Percentiles rank a stretch among this genome's conserved stretches.
Conservation (phyloP, 2,888 invertebrate genomes). For the Lasioglossum pauxillum region DNA sequence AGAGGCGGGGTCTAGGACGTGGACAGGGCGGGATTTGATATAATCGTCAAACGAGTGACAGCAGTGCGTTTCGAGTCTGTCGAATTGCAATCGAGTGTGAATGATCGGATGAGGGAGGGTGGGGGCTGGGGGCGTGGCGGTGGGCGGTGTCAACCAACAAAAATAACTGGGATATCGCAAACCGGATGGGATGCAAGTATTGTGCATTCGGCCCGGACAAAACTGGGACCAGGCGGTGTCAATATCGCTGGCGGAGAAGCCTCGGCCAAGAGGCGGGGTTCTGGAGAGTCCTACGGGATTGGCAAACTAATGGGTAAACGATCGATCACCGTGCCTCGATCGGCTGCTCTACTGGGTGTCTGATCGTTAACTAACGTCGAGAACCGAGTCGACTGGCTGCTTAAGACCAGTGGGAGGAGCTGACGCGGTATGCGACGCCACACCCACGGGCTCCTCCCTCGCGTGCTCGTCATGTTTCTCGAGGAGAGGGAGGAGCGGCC, state of each 20-base stretch:
- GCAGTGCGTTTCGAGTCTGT: conserved; percentile 56
- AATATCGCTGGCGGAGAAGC: neutral
- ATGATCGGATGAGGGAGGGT: conserved; percentile 7
- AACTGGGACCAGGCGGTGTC: conserved; percentile 12
- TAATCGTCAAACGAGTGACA: conserved; percentile 63
- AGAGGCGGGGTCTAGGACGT: neutral
- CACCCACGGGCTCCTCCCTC: neutral
- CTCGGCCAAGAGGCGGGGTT: neutral
- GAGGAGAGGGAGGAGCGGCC: neutral
- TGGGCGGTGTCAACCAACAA: neutral
- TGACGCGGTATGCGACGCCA: neutral
- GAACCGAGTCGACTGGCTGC: neutral
- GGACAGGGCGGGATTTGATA: neutral
- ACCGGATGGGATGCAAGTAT: neutral
- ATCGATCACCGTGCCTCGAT: conserved; percentile 25
- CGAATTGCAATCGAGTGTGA: conserved; percentile 37
- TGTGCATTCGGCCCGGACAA: neutral
- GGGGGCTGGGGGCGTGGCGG: neutral
- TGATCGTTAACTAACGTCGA: neutral
- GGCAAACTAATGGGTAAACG: conserved; percentile 7
- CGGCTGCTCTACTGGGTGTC: conserved; percentile 1
- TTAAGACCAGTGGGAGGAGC: conserved; percentile 7
- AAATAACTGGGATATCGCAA: neutral
- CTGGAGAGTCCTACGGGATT: conserved; percentile 3
- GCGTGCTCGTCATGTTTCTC: neutral